A percentile compares a stretch with the other conserved stretches of the same genome.
Conservation (phyloP, 2,797 vertebrate species). For the Pseudochaenichthys georgianus region DNA sequence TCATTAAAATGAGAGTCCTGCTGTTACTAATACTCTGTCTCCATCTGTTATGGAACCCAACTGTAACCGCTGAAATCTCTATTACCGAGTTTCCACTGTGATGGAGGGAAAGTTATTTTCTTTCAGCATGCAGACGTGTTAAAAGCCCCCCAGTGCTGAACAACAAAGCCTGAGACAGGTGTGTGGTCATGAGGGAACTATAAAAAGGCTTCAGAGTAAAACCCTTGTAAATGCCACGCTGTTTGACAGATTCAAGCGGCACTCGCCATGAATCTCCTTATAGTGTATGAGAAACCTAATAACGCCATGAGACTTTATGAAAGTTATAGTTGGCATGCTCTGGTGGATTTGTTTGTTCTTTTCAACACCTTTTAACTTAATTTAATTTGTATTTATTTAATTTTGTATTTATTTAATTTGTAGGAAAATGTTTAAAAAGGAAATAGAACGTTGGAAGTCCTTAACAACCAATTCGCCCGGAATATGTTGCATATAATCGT, state of each 20-base stretch:
- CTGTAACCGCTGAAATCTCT: background rate
- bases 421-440: background rate
- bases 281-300: background rate
- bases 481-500: no score
- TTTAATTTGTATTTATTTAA: background rate
- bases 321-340: background rate
- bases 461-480: no score
- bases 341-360: background rate
- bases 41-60: background rate
- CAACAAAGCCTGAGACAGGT: constrained; percentile 54
- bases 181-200: constrained; percentile 49
- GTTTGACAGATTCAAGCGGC: constrained; percentile 31
- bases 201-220: constrained; percentile 56
- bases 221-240: constrained; percentile 42
- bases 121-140: constrained; percentile 4
- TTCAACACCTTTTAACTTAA: background rate
- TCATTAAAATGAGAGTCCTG: background rate
- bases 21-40: background rate
- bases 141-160: constrained; percentile 17
- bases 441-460: background rate
- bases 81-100: constrained; percentile 28
- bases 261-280: constrained; percentile 10
- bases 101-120: constrained; percentile 28
- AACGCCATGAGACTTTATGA: background rate
- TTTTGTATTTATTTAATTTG: background rate